Base-by-base conservation (phyloP, 2,113 vertebrate species). In the Gorsachius goisagi region DNA sequence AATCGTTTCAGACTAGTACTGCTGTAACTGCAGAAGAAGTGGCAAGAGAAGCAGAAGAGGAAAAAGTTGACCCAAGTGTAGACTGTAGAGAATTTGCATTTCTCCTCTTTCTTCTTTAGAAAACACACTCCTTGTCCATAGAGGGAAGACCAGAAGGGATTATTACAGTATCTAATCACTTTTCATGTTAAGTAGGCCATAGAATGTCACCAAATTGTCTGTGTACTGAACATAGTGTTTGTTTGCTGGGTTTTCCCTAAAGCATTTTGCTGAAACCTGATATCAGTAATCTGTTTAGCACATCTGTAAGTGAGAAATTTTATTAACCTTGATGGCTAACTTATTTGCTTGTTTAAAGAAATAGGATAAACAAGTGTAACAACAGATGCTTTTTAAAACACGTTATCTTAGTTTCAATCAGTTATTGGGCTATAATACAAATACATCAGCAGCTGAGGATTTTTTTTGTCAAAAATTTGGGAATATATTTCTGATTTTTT, bases 291-390 rank as follows among this genome's bases (percentile, higher is more conserved):
- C 45, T 90, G 50, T 86, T 76, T 81, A 92, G 83, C 28, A 77
- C n/a, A 64, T 90, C 50, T 92, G n/a, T 89, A 69, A 88, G 79
- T 93, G 91, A 90, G 72, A 81, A 92, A 84, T 80, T 74, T 88
- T 93, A 55, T 55, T 95, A 77, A 86, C 67, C 76, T 74, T 74
- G 79, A 71, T 73, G 58, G 17, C 28, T 74, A 59, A 82, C 11
- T 85, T 95, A 53, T 37, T 92, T 93, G 16, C n/a, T 92, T 80
- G 12, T 56, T 90, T 71, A 89, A 87, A 95, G 52, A 81, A 89
- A 50, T 33, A 95, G 39, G 23, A 85, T 94, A 89, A 97, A 90
- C 76, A 84, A 71, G 16, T 37, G 7, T 74, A 78, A 67, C 30
- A 85, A 45, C 47, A 95, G 55, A 84, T 93, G 89, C 47, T 92